Percentiles rank a stretch among this genome's conserved stretches.
phyloP scores from a whole-genome alignment of 2,113 vertebrate genomes.

The Irena cyanogastra region DNA sequence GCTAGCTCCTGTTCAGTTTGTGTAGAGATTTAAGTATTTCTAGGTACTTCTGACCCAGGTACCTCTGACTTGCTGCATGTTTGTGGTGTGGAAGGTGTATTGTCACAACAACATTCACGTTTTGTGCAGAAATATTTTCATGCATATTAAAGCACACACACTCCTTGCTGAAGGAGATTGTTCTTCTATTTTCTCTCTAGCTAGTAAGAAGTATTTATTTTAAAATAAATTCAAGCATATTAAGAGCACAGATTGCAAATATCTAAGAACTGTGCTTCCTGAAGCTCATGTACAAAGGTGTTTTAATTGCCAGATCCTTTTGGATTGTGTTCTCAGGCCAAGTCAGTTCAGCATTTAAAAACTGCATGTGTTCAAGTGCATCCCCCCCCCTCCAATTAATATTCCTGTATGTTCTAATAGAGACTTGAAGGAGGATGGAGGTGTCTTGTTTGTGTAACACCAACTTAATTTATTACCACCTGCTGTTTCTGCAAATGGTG shows the following conservation, averaged over 20 bases:
- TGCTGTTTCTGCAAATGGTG: slow-evolving; percentile 1
- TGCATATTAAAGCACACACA: background rate
- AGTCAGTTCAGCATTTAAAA: background rate
- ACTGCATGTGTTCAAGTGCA: background rate
- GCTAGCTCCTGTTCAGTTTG: background rate
- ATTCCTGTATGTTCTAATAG: background rate
- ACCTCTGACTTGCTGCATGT: background rate
- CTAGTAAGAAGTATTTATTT: background rate
- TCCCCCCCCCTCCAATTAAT: background rate
- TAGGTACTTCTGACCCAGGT: background rate
- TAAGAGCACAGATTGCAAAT: background rate
- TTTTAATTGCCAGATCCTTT: background rate
- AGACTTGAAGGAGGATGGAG: background rate
- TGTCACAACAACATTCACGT: background rate
- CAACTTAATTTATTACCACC: slow-evolving; percentile 9
- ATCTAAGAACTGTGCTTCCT: background rate
- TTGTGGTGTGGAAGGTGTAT: background rate
- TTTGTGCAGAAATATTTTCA: background rate
- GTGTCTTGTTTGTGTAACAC: background rate
- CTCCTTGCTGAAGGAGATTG: background rate
- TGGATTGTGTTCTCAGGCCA: background rate
- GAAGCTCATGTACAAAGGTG: background rate
- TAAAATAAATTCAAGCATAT: background rate
- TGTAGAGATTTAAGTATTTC: background rate
- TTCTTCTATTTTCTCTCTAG: background rate